phyloP scores from a whole-genome alignment of 2,113 vertebrate species.

The Oxyruncus cristatus region DNA sequence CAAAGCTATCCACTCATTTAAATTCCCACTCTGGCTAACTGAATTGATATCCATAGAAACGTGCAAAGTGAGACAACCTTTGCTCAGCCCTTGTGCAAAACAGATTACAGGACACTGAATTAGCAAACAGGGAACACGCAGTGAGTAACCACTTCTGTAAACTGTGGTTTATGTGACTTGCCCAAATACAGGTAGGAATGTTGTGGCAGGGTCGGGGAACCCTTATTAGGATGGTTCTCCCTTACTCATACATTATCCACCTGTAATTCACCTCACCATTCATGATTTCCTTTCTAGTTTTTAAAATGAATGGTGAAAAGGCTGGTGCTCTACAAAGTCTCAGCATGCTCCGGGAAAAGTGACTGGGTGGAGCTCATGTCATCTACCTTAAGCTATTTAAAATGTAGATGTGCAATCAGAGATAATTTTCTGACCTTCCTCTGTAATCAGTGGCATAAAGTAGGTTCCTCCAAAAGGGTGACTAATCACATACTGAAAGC shows the following conservation, averaged over 20 bases:
- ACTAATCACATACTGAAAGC: conserved; percentile 30
- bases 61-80: background rate
- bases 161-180: background rate
- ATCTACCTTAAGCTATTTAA: conserved; percentile 49
- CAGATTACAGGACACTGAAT: background rate
- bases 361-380: conserved; percentile 27
- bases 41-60: background rate
- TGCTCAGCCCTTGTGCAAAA: background rate
- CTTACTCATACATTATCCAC: conserved; percentile 18
- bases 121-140: background rate
- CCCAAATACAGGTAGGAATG: background rate
- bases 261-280: background rate
- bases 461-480: conserved; percentile 40
- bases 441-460: conserved; percentile 59
- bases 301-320: conserved; percentile 10
- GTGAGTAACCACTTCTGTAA: conserved; percentile 18
- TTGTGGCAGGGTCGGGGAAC: background rate
- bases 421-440: conserved; percentile 50
- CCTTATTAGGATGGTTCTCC: background rate
- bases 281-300: conserved; percentile 34
- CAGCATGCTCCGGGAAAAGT: conserved; percentile 21
- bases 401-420: conserved; percentile 28
- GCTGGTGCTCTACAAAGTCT: background rate
- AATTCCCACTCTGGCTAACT: background rate
- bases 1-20: background rate